Conservation (phyloP, 2,797 vertebrate genomes). For the Periophthalmus magnuspinnatus region DNA sequence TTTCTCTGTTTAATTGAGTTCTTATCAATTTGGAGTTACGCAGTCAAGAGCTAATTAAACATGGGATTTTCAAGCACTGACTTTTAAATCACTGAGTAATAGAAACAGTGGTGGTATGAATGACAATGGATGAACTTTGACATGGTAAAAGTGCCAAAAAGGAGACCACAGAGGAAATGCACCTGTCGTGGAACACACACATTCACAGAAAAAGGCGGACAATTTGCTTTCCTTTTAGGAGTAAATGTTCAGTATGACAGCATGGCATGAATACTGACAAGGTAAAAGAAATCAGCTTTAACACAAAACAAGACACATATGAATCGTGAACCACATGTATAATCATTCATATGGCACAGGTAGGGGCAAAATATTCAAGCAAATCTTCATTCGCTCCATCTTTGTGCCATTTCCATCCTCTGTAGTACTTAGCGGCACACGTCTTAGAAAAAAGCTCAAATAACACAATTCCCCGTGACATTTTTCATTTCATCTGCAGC, state of each 20-base stretch:
- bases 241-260: no score
- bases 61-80: not conserved
- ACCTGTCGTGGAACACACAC: not conserved
- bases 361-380: not conserved
- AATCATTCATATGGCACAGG: no score
- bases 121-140: not conserved
- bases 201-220: no score
- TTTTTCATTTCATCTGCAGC: slow-evolving; percentile 40
- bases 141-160: not conserved
- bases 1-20: slow-evolving; percentile 2
- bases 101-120: not conserved
- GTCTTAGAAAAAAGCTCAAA: slow-evolving; percentile 28
- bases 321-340: no score
- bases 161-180: not conserved
- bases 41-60: slow-evolving; percentile 13
- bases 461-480: slow-evolving; percentile 28
- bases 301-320: no score
- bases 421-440: slow-evolving; percentile 27
- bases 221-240: no score
- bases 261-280: no score
- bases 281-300: not conserved
- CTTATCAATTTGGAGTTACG: slow-evolving; percentile 6
- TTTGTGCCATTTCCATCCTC: slow-evolving; percentile 21
- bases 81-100: not conserved
- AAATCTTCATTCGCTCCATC: slow-evolving; percentile 9